Percentiles rank a stretch among this genome's conserved stretches.
Evolutionary conservation across 2,113 vertebrate species (phyloP).

Genomic region (Heterotis niloticus): DNA sequence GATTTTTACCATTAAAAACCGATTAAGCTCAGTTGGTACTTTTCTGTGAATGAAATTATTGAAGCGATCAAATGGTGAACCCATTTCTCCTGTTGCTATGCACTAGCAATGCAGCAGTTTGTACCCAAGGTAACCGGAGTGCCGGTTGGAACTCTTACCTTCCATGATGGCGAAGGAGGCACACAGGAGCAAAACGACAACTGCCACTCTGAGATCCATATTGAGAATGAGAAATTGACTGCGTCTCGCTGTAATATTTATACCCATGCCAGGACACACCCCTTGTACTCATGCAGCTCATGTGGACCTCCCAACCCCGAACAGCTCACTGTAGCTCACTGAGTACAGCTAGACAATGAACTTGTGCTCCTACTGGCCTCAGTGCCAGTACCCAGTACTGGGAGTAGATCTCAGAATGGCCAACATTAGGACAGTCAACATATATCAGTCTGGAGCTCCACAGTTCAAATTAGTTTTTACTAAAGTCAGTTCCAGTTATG

Average conservation of each 20-base stretch:
- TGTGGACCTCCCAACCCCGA: neutral
- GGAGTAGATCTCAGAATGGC: too few species aligned
- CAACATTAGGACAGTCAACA: too few species aligned
- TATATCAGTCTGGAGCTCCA: too few species aligned
- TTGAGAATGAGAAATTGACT: slow-evolving; percentile 15
- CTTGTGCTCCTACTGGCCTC: too few species aligned
- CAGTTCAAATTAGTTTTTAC: too few species aligned
- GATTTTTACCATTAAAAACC: too few species aligned
- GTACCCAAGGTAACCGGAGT: too few species aligned
- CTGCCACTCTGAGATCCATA: slow-evolving; percentile 54
- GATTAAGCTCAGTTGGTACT: too few species aligned
- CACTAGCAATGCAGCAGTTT: too few species aligned
- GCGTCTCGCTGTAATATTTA: neutral
- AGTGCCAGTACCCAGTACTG: too few species aligned
- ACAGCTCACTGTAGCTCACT: neutral
- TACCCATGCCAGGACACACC: neutral
- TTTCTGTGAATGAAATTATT: neutral
- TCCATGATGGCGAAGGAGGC: slow-evolving; percentile 42
- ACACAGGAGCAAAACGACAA: slow-evolving; percentile 42
- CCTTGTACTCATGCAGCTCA: neutral
- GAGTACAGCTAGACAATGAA: too few species aligned
- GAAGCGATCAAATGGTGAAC: neutral
- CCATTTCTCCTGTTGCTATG: neutral
- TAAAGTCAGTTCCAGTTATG: too few species aligned
- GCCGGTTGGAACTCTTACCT: slow-evolving; percentile 49